These are phyloP conservation scores for Sinocyclocheilus maitianheensis DNA, from an alignment of 2,113 vertebrate species.

Conservation along the genomic window DNA sequence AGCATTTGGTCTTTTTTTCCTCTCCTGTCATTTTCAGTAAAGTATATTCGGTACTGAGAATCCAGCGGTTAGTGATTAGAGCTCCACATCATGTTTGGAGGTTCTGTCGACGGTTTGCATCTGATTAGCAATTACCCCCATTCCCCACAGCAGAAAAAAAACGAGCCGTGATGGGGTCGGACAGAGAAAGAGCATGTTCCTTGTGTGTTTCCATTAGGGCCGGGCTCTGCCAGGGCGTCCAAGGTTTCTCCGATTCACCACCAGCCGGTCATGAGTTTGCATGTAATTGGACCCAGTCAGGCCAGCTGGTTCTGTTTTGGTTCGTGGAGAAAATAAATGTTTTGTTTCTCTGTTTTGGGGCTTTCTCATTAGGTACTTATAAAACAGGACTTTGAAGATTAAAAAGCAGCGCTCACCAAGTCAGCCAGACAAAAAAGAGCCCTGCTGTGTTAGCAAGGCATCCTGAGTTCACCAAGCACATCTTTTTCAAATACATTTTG, in stretches of 20 bases:
- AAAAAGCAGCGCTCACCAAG: conserved; percentile 68
- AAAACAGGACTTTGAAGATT: conserved; percentile 77
- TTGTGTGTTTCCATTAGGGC: conserved; percentile 65
- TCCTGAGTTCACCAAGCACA: conserved; percentile 66
- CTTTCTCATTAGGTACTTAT: conserved; percentile 74
- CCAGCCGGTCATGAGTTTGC: conserved; percentile 64
- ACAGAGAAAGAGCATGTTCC: conserved; percentile 60
- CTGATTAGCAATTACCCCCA: conserved; percentile 74
- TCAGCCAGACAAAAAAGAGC: conserved; percentile 66
- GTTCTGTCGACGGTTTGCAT: conserved; percentile 64
- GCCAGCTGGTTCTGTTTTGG: conserved; percentile 74
- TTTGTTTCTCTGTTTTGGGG: conserved; percentile 76
- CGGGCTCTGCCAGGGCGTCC: conserved; percentile 62
- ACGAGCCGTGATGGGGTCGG: conserved; percentile 42
- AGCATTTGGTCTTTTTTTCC: conserved; percentile 6
- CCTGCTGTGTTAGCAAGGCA: conserved; percentile 66
- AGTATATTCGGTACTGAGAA: conserved; percentile 60
- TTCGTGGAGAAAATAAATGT: conserved; percentile 73
- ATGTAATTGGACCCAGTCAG: conserved; percentile 66
- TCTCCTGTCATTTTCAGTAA: neutral
- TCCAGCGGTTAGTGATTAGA: conserved; percentile 72
- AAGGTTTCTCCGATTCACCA: conserved; percentile 64
- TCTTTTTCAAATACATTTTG: conserved; percentile 48
- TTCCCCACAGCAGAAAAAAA: conserved; percentile 41
- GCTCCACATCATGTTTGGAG: conserved; percentile 59